Conservation (phyloP, 1,140 invertebrate genomes). For the Trichonephila clavipes region DNA sequence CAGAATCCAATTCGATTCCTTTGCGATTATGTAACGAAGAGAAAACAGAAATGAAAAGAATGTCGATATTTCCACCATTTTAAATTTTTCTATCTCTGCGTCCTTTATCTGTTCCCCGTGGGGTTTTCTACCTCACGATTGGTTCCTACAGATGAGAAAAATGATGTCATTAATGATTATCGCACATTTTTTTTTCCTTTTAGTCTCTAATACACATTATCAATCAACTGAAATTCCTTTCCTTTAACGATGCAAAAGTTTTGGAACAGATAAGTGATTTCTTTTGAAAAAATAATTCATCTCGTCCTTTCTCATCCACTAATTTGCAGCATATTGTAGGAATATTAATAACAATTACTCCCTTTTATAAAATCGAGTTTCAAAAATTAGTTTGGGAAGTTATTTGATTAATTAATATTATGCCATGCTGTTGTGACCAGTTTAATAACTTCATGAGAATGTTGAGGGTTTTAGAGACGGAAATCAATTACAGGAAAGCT, state of each 20-base stretch:
- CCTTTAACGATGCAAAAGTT: background rate
- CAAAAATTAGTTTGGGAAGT: background rate
- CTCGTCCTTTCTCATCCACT: background rate
- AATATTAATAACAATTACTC: constrained; percentile 21
- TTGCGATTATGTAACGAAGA: background rate
- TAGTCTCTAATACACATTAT: background rate
- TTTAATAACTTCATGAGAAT: no score
- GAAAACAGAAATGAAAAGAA: background rate
- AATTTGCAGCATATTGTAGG: background rate
- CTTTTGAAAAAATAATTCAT: background rate
- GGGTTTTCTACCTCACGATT: background rate
- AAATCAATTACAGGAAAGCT: background rate
- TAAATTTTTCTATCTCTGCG: background rate
- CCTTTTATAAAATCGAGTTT: background rate
- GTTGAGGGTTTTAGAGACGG: background rate
- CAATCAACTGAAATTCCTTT: background rate
- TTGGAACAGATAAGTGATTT: background rate
- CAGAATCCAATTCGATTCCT: no score
- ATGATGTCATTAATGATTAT: constrained; percentile 6
- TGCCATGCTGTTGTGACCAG: background rate
- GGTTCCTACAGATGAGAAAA: background rate
- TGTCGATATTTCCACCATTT: constrained; percentile 13
- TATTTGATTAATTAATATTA: background rate
- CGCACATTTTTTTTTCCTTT: background rate
- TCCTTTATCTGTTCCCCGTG: background rate